Percentiles rank a stretch among this genome's conserved stretches.
These are phyloP conservation scores for Agrochola lota DNA, from an alignment of 2,888 invertebrate genomes.

Conservation along the genomic window DNA sequence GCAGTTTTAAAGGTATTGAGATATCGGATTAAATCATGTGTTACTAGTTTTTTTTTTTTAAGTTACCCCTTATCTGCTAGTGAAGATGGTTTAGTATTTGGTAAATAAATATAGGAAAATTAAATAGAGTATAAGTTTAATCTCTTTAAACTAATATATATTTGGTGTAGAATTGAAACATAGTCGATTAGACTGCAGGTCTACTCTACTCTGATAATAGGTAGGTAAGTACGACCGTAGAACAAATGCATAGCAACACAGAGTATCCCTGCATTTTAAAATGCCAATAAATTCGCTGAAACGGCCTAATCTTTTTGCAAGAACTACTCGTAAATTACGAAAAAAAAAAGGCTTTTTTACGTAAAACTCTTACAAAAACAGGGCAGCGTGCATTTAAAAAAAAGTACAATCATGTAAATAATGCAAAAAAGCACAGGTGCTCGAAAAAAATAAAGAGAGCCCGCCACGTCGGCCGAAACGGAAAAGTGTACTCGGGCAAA, in stretches of 20 bases:
- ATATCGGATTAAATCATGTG: slow-evolving; percentile 38
- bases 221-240: not conserved
- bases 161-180: not conserved
- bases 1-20: slow-evolving; percentile 55
- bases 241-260: slow-evolving; percentile 1
- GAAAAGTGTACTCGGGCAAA: slow-evolving; percentile 83
- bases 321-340: slow-evolving; percentile 46
- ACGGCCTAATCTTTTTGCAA: slow-evolving; percentile 33
- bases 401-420: slow-evolving; percentile 69
- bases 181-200: not conserved
- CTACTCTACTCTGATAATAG: not conserved
- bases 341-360: slow-evolving; percentile 45
- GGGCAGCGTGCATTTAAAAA: slow-evolving; percentile 56
- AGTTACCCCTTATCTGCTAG: not conserved
- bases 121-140: too few relatives aligned
- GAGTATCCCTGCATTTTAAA: slow-evolving; percentile 24
- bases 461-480: slow-evolving; percentile 74
- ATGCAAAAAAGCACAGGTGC: slow-evolving; percentile 81
- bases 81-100: too few relatives aligned
- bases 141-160: not conserved
- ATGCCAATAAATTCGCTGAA: slow-evolving; percentile 34
- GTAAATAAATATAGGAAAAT: too few relatives aligned
- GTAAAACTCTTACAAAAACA: slow-evolving; percentile 53
- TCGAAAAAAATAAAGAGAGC: slow-evolving; percentile 79
- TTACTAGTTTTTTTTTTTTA: not conserved